Evolutionary conservation across 2,113 vertebrate genomes (phyloP).

Genomic region (Nothobranchius furzeri): DNA sequence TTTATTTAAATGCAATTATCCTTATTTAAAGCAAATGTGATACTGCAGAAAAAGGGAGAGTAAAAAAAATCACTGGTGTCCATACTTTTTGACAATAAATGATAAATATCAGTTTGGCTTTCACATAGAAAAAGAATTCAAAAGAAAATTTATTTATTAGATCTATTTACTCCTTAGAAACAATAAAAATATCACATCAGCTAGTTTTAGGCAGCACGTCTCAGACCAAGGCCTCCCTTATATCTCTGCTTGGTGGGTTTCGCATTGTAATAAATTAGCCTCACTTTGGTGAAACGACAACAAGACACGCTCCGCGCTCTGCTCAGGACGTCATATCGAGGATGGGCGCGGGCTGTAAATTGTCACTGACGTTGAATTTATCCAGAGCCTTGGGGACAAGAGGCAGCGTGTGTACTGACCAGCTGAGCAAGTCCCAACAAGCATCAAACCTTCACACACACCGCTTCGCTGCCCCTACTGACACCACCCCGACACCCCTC

Average conservation of each 20-base stretch:
- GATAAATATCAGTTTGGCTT: conserved; percentile 19
- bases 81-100: conserved; percentile 19
- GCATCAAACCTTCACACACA: conserved; percentile 52
- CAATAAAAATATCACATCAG: conserved; percentile 28
- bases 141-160: conserved; percentile 17
- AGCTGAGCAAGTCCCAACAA: conserved; percentile 69
- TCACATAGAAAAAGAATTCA: conserved; percentile 24
- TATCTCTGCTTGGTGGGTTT: conserved; percentile 61
- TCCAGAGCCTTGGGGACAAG: conserved; percentile 70
- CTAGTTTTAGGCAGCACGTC: conserved; percentile 38
- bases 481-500: conserved; percentile 56
- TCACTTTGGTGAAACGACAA: conserved; percentile 67
- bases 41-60: conserved; percentile 15
- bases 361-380: conserved; percentile 74
- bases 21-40: conserved; percentile 43
- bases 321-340: conserved; percentile 62
- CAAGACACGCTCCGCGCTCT: conserved; percentile 61
- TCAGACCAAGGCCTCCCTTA: conserved; percentile 55
- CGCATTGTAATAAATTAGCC: conserved; percentile 74
- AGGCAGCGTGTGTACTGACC: conserved; percentile 56
- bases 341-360: conserved; percentile 74
- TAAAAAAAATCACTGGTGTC: conserved; percentile 38
- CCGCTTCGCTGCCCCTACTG: conserved; percentile 26
- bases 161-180: conserved; percentile 4
- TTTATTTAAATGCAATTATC: conserved; percentile 61